A percentile compares a stretch with the other conserved stretches of the same genome.
Conservation (phyloP, 1,140 invertebrate species). For the Pararge aegeria region DNA sequence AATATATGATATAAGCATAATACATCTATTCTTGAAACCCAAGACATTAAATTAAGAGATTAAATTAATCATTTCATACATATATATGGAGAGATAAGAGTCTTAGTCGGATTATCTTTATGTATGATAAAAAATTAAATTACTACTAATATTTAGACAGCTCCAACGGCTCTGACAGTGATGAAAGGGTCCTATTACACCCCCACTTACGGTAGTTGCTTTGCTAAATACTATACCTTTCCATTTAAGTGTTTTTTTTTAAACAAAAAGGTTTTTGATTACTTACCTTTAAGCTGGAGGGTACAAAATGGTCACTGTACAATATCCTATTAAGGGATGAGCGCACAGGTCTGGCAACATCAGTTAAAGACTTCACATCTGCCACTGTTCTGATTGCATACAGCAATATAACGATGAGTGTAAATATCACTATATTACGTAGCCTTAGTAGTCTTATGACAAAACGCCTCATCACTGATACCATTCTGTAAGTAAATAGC, state of each 20-base stretch:
- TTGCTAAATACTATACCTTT: too few relatives aligned
- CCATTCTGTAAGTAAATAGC: background rate
- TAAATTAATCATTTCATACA: too few relatives aligned
- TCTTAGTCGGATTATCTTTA: too few relatives aligned
- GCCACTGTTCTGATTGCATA: conserved; percentile 23
- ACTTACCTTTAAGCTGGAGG: conserved; percentile 50
- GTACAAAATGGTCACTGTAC: conserved; percentile 44
- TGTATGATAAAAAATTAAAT: too few relatives aligned
- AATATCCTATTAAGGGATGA: conserved; percentile 21
- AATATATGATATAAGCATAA: background rate
- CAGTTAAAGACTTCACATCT: conserved; percentile 15
- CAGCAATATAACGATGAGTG: conserved; percentile 25
- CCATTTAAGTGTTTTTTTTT: too few relatives aligned
- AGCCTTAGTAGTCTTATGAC: conserved; percentile 3
- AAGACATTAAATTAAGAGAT: too few relatives aligned
- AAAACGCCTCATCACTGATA: conserved; percentile 13
- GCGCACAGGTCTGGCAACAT: conserved; percentile 24
- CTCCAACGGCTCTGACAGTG: too few relatives aligned
- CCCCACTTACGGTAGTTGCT: too few relatives aligned
- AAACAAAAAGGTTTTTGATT: background rate
- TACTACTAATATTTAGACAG: too few relatives aligned
- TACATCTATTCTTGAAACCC: background rate
- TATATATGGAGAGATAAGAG: too few relatives aligned
- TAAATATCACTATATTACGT: conserved; percentile 23
- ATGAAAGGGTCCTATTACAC: too few relatives aligned